A percentile compares a stretch with the other conserved stretches of the same genome.
phyloP scores from a whole-genome alignment of 2,888 invertebrate genomes.

The Metopia argyrocephala region DNA sequence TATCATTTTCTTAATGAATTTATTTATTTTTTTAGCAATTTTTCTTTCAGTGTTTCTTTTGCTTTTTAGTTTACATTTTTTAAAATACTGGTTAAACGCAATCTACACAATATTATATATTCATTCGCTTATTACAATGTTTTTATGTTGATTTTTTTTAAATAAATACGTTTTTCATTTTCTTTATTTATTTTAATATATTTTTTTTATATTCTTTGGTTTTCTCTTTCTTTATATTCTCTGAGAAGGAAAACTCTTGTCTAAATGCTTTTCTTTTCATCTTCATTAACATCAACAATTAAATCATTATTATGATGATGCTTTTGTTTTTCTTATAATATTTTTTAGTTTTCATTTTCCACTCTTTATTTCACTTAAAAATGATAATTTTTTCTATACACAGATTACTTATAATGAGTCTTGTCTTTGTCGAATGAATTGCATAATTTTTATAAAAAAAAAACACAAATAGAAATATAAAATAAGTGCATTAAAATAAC shows the following conservation, averaged over 20 bases:
- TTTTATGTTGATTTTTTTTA: no score
- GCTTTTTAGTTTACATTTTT: neutral
- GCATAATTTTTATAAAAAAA: conserved; percentile 39
- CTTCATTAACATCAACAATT: neutral
- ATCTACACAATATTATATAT: no score
- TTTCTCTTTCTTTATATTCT: no score
- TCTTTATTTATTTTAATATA: no score
- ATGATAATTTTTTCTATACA: conserved; percentile 40
- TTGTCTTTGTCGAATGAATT: conserved; percentile 42
- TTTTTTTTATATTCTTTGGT: no score
- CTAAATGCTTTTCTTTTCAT: no score
- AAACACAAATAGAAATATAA: conserved; percentile 3
- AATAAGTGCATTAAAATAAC: neutral
- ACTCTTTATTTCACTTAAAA: conserved; percentile 4
- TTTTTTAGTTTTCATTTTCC: neutral
- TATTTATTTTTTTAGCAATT: neutral
- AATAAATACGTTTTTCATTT: no score
- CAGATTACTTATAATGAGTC: conserved; percentile 42
- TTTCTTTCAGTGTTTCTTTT: conserved; percentile 3
- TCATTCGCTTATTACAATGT: no score
- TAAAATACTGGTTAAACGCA: no score
- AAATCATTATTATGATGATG: neutral
- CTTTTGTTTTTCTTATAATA: neutral
- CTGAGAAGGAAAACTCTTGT: no score
- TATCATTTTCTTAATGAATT: neutral